phyloP scores from a whole-genome alignment of 2,113 vertebrate genomes.

The Takifugu flavidus region DNA sequence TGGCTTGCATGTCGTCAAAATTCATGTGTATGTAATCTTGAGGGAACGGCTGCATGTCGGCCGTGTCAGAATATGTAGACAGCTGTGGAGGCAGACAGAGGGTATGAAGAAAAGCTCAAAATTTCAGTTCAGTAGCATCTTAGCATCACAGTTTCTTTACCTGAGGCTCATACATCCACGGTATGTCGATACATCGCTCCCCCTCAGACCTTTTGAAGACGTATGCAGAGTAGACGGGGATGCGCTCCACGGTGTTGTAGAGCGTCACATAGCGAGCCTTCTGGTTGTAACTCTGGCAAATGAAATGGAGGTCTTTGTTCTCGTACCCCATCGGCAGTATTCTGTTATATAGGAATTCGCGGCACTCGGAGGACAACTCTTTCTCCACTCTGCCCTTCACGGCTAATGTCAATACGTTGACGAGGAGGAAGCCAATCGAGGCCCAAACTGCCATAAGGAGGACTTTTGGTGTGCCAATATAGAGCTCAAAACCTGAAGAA shows the following conservation, averaged over 20 bases:
- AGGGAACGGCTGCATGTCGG: conserved; percentile 69
- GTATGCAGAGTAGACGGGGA: conserved; percentile 74
- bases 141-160: conserved; percentile 33
- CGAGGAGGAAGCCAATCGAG: conserved; percentile 15
- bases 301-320: conserved; percentile 45
- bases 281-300: conserved; percentile 69
- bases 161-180: conserved; percentile 77
- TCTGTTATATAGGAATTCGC: conserved; percentile 65
- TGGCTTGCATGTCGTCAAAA: conserved; percentile 68
- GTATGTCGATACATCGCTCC: conserved; percentile 60
- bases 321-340: conserved; percentile 58
- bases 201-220: conserved; percentile 67
- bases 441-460: conserved; percentile 38
- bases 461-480: too few relatives aligned
- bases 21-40: conserved; percentile 49
- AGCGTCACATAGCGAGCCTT: conserved; percentile 66
- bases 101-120: not conserved
- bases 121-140: too few relatives aligned
- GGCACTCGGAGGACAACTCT: conserved; percentile 64
- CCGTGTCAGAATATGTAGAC: conserved; percentile 44
- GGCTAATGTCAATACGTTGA: not conserved
- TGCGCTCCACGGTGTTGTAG: conserved; percentile 52
- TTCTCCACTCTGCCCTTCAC: conserved; percentile 58
- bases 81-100: conserved; percentile 50
- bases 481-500: too few relatives aligned